These are phyloP conservation scores for Bemisia tabaci DNA, from an alignment of 1,140 invertebrate species.

Conservation along the genomic window DNA sequence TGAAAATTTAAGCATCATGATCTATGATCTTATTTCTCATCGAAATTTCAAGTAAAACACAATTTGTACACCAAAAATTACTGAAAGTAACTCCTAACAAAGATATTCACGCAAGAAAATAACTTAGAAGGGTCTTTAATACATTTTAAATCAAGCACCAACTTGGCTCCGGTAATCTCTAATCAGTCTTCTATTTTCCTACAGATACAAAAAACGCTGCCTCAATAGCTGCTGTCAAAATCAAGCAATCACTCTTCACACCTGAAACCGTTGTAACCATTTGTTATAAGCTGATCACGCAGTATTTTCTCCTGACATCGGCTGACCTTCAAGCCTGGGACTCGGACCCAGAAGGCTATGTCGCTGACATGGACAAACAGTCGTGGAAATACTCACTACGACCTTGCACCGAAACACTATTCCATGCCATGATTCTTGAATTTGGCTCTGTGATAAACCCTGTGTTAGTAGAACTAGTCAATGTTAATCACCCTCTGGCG, in stretches of 20 bases:
- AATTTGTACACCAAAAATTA: no score
- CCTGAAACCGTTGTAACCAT: conserved; percentile 40
- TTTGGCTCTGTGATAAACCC: conserved; percentile 53
- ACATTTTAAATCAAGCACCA: no score
- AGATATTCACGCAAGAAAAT: no score
- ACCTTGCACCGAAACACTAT: conserved; percentile 76
- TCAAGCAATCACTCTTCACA: conserved; percentile 54
- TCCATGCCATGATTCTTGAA: conserved; percentile 68
- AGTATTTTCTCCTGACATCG: conserved; percentile 74
- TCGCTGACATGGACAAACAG: neutral
- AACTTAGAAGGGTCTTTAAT: no score
- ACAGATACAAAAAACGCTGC: conserved; percentile 35
- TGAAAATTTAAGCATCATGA: no score
- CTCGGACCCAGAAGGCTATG: conserved; percentile 73
- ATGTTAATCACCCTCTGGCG: conserved; percentile 42
- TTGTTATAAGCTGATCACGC: conserved; percentile 65
- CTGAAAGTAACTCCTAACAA: no score
- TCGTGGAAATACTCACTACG: neutral
- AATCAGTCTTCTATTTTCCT: conserved; percentile 11
- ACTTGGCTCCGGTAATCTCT: no score
- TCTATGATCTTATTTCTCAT: no score
- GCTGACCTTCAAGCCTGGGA: conserved; percentile 82
- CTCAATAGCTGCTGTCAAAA: conserved; percentile 45
- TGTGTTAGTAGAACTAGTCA: conserved; percentile 58
- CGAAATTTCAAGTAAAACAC: no score